Evolutionary conservation across 2,113 vertebrate species (phyloP).

Genomic region (Todiramphus chloris): DNA sequence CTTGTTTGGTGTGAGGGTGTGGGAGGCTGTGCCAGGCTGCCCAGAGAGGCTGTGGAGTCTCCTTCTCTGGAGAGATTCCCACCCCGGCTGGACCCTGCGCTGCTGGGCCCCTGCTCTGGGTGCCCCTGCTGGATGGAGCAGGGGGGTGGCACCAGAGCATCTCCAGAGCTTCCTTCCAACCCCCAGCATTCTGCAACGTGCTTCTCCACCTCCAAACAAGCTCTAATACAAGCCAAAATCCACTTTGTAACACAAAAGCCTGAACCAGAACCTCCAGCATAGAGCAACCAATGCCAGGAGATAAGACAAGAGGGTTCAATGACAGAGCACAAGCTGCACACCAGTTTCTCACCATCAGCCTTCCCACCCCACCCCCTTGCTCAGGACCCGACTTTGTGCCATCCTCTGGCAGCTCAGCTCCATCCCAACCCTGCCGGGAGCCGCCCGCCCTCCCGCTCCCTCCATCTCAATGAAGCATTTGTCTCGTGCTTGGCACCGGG

Average conservation of each 20-base stretch:
- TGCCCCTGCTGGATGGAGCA: too few relatives aligned
- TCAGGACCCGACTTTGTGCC: not conserved
- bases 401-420: not conserved
- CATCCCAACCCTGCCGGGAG: not conserved
- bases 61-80: too few relatives aligned
- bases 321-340: not conserved
- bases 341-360: not conserved
- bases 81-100: too few relatives aligned
- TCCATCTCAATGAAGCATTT: constrained; percentile 18
- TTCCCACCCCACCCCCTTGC: not conserved
- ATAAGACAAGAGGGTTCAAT: not conserved
- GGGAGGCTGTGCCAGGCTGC: too few relatives aligned
- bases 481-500: constrained; percentile 42
- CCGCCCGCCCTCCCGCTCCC: not conserved
- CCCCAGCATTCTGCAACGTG: not conserved
- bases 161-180: not conserved
- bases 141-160: not conserved
- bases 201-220: not conserved
- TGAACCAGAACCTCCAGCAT: not conserved
- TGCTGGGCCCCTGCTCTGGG: too few relatives aligned
- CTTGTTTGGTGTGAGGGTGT: too few relatives aligned
- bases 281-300: not conserved
- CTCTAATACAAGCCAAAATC: not conserved
- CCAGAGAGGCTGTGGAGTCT: too few relatives aligned
- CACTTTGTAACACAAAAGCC: not conserved